Conservation (phyloP, 92 coral and sea anemone genomes). For the Phenganax stokvisi region DNA sequence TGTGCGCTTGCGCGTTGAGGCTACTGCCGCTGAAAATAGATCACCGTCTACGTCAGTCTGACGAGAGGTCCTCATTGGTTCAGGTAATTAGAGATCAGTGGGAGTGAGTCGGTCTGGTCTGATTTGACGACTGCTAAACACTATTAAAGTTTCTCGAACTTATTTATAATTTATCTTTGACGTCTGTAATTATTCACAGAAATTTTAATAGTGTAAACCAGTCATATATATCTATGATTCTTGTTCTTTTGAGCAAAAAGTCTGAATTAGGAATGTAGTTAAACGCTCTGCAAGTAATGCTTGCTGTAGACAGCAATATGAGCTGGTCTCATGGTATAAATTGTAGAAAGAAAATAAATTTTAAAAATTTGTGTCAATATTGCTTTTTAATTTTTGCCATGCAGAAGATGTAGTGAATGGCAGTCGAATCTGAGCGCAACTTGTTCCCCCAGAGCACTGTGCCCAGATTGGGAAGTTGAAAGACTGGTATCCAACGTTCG, state of each 20-base stretch:
- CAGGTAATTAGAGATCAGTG: neutral
- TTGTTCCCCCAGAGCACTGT: too few species aligned
- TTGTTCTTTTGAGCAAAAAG: too few species aligned
- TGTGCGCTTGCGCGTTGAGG: conserved; percentile 80
- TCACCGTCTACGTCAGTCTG: conserved; percentile 33
- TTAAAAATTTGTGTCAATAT: neutral
- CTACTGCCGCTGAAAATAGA: conserved; percentile 65
- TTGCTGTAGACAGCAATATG: conserved; percentile 29
- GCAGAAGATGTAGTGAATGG: neutral
- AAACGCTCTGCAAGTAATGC: neutral
- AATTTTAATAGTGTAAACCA: too few species aligned
- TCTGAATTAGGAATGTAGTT: neutral
- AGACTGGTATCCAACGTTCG: too few species aligned
- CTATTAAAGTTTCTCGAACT: too few species aligned
- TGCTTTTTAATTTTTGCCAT: neutral
- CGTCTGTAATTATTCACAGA: too few species aligned
- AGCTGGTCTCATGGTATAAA: conserved; percentile 35
- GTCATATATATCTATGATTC: too few species aligned
- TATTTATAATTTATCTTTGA: too few species aligned
- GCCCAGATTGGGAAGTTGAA: too few species aligned
- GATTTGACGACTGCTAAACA: too few species aligned
- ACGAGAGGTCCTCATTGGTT: neutral
- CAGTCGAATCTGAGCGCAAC: too few species aligned
- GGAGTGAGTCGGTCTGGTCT: neutral
- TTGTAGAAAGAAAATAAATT: neutral